These are phyloP conservation scores for Perdita meconis DNA, from an alignment of 2,888 invertebrate species.

Conservation along the genomic window DNA sequence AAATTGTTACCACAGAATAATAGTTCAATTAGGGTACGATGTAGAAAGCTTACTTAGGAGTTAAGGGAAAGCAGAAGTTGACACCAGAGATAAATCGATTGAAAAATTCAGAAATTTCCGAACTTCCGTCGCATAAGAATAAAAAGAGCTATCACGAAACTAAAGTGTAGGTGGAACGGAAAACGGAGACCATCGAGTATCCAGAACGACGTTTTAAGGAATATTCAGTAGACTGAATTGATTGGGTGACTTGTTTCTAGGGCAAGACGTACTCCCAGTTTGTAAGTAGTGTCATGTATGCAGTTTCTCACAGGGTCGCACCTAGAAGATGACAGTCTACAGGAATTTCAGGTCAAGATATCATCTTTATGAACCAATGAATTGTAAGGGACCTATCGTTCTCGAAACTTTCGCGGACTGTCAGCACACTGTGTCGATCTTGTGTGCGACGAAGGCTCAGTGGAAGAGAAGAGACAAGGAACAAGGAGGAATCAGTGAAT, in stretches of 20 bases:
- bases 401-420: constrained; percentile 47
- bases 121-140: neutral
- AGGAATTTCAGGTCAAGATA: constrained; percentile 66
- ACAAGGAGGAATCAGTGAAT: neutral
- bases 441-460: neutral
- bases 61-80: no score
- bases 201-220: constrained; percentile 12
- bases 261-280: constrained; percentile 26
- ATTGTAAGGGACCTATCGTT: constrained; percentile 25
- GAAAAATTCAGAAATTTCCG: neutral
- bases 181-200: neutral
- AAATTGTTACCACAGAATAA: neutral
- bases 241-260: constrained; percentile 40
- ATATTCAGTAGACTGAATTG: constrained; percentile 38
- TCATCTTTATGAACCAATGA: constrained; percentile 36
- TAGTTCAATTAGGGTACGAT: neutral
- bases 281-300: constrained; percentile 27
- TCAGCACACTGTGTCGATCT: neutral
- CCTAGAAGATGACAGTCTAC: constrained; percentile 48
- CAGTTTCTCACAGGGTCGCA: constrained; percentile 30
- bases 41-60: no score
- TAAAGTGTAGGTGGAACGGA: neutral
- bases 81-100: no score
- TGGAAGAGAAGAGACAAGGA: neutral
- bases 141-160: neutral